Evolutionary conservation across 2,797 vertebrate genomes (phyloP).

Genomic region (Paedocypris micromegethes): DNA sequence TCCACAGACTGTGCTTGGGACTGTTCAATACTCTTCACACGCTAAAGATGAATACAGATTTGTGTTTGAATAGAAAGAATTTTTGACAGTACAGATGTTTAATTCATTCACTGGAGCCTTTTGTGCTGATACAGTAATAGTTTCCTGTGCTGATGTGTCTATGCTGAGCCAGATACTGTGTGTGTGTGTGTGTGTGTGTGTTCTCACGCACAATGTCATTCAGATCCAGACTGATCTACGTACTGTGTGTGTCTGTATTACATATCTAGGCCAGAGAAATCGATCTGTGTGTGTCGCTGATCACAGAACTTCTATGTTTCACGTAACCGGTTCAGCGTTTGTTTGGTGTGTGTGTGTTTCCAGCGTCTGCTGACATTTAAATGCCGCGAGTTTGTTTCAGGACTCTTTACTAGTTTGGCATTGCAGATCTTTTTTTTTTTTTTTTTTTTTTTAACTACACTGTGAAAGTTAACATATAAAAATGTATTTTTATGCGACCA

Average conservation of each 20-base stretch:
- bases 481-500: too few relatives aligned
- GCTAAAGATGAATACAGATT: not conserved
- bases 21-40: not conserved
- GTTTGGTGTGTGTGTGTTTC: not conserved
- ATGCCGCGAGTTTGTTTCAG: constrained; percentile 11
- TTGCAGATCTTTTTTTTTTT: too few relatives aligned
- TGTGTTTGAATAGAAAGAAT: constrained; percentile 8
- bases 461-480: too few relatives aligned
- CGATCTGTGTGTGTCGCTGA: constrained; percentile 11
- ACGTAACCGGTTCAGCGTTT: constrained; percentile 10
- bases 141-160: constrained; percentile 40
- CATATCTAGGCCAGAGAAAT: constrained; percentile 22
- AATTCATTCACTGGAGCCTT: constrained; percentile 23
- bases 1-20: too few relatives aligned
- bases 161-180: constrained; percentile 16
- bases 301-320: not conserved
- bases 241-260: constrained; percentile 10
- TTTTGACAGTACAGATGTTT: constrained; percentile 23
- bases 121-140: constrained; percentile 42
- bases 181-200: constrained; percentile 28
- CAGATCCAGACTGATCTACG: constrained; percentile 5
- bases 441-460: too few relatives aligned
- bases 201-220: constrained; percentile 31
- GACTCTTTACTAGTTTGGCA: too few relatives aligned
- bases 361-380: not conserved